Evolutionary conservation across 1,140 invertebrate species (phyloP), one percentile per base, ranked within the genome.

Genomic region (Anthonomus grandis): DNA sequence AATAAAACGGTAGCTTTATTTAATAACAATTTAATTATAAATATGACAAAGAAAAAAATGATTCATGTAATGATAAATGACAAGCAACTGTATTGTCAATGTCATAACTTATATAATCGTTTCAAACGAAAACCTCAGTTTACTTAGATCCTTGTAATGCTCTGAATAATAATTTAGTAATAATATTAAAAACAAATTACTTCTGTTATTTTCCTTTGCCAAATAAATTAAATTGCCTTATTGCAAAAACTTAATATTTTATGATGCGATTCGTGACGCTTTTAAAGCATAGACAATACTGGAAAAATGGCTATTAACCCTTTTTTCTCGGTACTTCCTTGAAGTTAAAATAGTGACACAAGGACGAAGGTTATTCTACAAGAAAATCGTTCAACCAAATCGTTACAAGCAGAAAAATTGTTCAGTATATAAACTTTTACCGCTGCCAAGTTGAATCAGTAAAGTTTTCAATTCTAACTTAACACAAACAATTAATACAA

Each of bases 381-480:
- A 39, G 41, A 48, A 46, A 59, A 51, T 53, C 42, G 57, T 34
- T 42, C 49, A 50, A 63, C 42, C 57, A 46, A 36, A 59, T 39
- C 61, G 31, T 59, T 59, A 59, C 61, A 45, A 39, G 44, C 52
- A 57, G 48, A 63, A 58, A 38, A 46, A 37, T 38, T 23, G 42
- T 27, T 62, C 49, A 57, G 53, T 59, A 64, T 62, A 57, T 36
- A 53, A 59, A 38, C 15, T 44, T 51, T 15, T 5, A 2, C n/a
- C 12, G 5, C 6, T 9, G 18, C 10, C 21, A 12, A 49, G 24
- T 22, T 0, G 10, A 57, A 38, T 60, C 62, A 61, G 55, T 57
- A 51, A 8, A 13, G 8, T 17, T 44, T 38, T 37, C 37, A 36
- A 41, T 36, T 23, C 21, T 23, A 45, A 27, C 18, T 38, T 45